Evolutionary conservation across 2,797 vertebrate species (phyloP), one percentile per base, ranked within the genome.

Genomic region (Clarias pachynema): DNA sequence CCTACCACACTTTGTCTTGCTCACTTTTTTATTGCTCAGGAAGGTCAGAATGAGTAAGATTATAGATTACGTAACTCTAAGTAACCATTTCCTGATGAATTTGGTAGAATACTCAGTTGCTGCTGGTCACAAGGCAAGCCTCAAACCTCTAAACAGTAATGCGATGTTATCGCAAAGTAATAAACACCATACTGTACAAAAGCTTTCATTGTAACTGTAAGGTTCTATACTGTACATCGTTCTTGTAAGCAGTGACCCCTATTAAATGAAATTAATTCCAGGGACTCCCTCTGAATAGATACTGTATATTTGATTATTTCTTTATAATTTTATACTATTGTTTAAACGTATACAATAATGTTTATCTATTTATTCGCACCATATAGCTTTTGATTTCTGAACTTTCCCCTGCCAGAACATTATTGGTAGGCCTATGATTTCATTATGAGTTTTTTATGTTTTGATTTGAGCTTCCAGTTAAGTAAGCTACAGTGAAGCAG

Each of bases 51-150:
- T 31, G 57, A 40, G 24, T 65, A 69, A 57, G 69, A 82, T 78
- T 40, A 62, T 29, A 34, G 29, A 59, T 59, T 62, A 59, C 15
- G 49, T 53, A 82, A 15, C 44, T 59, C 10, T 68, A 68, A 75
- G 70, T 57, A 29, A 49, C 63, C 10, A 15, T 79, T 86, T 83
- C 57, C 65, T 86, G 60, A 60, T 81, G 66, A 29, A 31, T 68
- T 60, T 59, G 85, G 10, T 57, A 49, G 84, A 75, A 77, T 81
- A 14, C 29, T 7, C n/a, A 5, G 40, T 70, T 70, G 31, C 22
- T 68, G 49, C 24, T 56, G 59, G 69, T 80, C 68, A 29, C 78
- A 81, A 63, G 78, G 62, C 31, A 22, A 57, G 69, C 44, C 84
- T 56, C 29, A 56, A 74, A 49, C 59, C 84, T 65, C 29, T 40